These are phyloP conservation scores for Uria lomvia DNA, from an alignment of 2,113 vertebrate species.

Conservation along the genomic window DNA sequence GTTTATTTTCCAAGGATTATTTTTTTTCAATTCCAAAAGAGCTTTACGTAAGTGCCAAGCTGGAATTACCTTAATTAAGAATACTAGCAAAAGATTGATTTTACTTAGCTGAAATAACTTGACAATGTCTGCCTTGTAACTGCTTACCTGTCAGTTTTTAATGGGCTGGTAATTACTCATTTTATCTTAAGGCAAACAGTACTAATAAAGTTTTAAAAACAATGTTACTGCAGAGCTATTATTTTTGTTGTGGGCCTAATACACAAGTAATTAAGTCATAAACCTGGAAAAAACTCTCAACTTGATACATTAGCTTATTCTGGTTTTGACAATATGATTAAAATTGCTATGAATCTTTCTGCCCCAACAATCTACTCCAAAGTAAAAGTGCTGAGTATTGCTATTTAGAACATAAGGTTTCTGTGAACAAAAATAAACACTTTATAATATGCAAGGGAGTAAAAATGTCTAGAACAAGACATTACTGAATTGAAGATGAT, in stretches of 20 bases:
- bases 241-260: constrained; percentile 16
- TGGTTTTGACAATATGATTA: constrained; percentile 62
- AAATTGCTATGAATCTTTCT: constrained; percentile 18
- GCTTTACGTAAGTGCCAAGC: neutral
- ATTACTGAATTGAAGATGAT: neutral
- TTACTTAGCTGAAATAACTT: neutral
- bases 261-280: constrained; percentile 55
- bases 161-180: constrained; percentile 45
- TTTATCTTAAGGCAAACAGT: constrained; percentile 44
- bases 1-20: neutral
- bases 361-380: neutral
- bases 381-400: neutral
- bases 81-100: neutral
- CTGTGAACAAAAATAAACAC: neutral
- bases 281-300: neutral
- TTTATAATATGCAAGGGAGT: neutral
- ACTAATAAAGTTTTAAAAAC: constrained; percentile 32
- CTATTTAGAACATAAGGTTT: neutral
- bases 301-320: constrained; percentile 63
- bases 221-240: constrained; percentile 13
- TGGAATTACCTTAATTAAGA: neutral
- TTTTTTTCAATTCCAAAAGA: neutral
- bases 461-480: neutral
- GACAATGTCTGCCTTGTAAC: constrained; percentile 9
- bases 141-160: constrained; percentile 33